A percentile compares a stretch with the other conserved stretches of the same genome.
These are phyloP conservation scores for Luffia ferchaultella DNA, from an alignment of 2,888 invertebrate genomes.

Conservation along the genomic window DNA sequence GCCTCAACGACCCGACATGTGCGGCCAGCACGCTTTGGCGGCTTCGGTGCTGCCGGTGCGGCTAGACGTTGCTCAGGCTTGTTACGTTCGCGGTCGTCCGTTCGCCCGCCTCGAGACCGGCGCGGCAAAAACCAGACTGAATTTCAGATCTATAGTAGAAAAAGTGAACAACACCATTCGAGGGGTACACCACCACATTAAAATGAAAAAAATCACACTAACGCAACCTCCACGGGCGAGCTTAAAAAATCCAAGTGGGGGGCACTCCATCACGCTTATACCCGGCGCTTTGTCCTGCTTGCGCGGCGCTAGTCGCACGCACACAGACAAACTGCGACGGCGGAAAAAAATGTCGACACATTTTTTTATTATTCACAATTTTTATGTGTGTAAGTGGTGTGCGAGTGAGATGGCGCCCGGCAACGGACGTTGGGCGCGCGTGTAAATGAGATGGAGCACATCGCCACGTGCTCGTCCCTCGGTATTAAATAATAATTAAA, in stretches of 20 bases:
- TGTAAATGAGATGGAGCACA: slow-evolving; percentile 33
- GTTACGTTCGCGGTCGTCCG: slow-evolving; percentile 43
- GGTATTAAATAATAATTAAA: slow-evolving; percentile 68
- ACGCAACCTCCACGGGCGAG: slow-evolving; percentile 52
- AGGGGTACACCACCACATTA: slow-evolving; percentile 67
- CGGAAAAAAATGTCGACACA: slow-evolving; percentile 67
- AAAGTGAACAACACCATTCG: slow-evolving; percentile 66
- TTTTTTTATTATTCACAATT: slow-evolving; percentile 67
- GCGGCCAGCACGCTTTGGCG: slow-evolving; percentile 26
- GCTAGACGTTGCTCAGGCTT: slow-evolving; percentile 29
- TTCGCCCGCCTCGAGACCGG: slow-evolving; percentile 61
- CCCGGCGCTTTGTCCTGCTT: slow-evolving; percentile 36
- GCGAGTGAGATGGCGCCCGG: slow-evolving; percentile 40
- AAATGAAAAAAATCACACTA: slow-evolving; percentile 64
- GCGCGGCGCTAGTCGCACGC: slow-evolving; percentile 51
- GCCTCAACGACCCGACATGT: too few species aligned
- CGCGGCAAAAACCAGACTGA: slow-evolving; percentile 68
- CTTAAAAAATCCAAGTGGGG: slow-evolving; percentile 64
- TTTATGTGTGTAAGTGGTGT: slow-evolving; percentile 67
- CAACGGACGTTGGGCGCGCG: slow-evolving; percentile 21
- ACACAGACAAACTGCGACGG: slow-evolving; percentile 45
- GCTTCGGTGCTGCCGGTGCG: slow-evolving; percentile 23
- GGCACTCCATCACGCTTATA: slow-evolving; percentile 27
- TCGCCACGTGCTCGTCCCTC: slow-evolving; percentile 64
- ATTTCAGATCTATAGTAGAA: slow-evolving; percentile 68